A percentile compares a stretch with the other conserved stretches of the same genome.
Evolutionary conservation across 1,140 invertebrate genomes (phyloP).

Genomic region (Asbolus verrucosus): DNA sequence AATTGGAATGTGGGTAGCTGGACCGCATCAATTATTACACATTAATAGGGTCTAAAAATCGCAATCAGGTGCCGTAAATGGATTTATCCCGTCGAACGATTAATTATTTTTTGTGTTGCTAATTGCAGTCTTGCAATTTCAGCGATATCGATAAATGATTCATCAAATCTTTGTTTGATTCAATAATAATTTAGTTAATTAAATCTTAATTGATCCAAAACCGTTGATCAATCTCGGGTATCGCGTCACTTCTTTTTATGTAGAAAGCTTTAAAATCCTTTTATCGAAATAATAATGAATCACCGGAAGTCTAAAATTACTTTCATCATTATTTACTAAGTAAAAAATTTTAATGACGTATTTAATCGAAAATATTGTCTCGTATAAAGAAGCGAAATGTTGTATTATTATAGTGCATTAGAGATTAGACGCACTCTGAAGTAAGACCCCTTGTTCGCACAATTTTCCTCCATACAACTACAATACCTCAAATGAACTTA

Average conservation of each 20-base stretch:
- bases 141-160: not conserved
- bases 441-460: not conserved
- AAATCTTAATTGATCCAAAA: slow-evolving; percentile 26
- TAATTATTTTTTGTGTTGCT: not conserved
- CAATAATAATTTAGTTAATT: slow-evolving; percentile 28
- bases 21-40: slow-evolving; percentile 14
- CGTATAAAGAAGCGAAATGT: slow-evolving; percentile 5
- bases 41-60: slow-evolving; percentile 24
- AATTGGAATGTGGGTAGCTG: slow-evolving; percentile 33
- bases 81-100: not conserved
- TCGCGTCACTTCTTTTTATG: not conserved
- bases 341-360: slow-evolving; percentile 28
- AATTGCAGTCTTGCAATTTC: not conserved
- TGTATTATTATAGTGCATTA: slow-evolving; percentile 14
- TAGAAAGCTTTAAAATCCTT: slow-evolving; percentile 7
- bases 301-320: slow-evolving; percentile 29
- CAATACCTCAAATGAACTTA: not conserved
- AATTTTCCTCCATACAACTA: slow-evolving; percentile 1
- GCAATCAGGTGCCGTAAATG: not conserved
- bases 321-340: slow-evolving; percentile 1
- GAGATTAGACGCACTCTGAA: slow-evolving; percentile 1
- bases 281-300: slow-evolving; percentile 27
- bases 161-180: no score
- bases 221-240: not conserved
- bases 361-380: slow-evolving; percentile 21